Evolutionary conservation across 2,113 vertebrate genomes (phyloP).

Genomic region (Tupaia tana): DNA sequence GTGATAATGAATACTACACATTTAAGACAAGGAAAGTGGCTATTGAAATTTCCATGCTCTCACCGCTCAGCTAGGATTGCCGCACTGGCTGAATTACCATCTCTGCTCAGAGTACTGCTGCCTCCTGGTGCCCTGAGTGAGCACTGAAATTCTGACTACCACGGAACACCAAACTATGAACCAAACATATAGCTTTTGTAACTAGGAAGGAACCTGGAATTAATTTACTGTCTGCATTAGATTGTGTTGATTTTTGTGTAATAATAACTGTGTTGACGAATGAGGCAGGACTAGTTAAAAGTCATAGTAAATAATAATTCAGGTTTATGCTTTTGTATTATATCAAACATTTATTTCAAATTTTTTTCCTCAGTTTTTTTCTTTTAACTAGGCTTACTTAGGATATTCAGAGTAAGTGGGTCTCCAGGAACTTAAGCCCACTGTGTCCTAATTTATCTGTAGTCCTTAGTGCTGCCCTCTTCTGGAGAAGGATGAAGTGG

Average conservation of each 20-base stretch:
- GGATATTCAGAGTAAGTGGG: background rate
- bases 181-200: background rate
- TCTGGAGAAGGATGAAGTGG: background rate
- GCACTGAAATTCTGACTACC: background rate
- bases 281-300: background rate
- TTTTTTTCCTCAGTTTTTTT: background rate
- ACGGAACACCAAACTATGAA: background rate
- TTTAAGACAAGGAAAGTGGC: conserved; percentile 38
- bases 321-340: background rate
- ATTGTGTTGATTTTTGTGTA: background rate
- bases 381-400: background rate
- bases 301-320: background rate
- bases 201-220: background rate
- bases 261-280: background rate
- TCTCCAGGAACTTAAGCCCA: background rate
- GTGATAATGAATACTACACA: conserved; percentile 1
- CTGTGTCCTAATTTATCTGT: background rate
- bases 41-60: conserved; percentile 67
- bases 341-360: background rate
- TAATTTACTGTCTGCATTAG: background rate
- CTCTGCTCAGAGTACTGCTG: background rate
- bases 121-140: background rate
- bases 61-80: background rate
- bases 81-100: background rate
- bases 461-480: background rate